Base-by-base conservation (phyloP, 2,797 vertebrate genomes). In the Philypnodon macrostomus region DNA sequence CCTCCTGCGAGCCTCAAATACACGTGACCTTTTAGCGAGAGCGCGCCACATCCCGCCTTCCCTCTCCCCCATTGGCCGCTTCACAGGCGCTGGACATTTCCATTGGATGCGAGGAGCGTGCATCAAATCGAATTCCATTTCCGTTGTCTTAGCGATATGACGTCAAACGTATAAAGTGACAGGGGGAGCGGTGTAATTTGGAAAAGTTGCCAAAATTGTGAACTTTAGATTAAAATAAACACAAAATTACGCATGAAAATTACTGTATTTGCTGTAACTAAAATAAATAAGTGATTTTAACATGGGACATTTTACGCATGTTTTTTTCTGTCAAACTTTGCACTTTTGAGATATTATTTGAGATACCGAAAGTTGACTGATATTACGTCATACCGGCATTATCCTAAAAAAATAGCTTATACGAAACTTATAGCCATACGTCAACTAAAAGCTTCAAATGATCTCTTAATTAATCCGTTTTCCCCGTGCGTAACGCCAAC, bases 111-210 rank as follows among this genome's bases (percentile, higher is more conserved):
- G 1, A 12, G 9, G n/a, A 5, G 19, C 48, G 86, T 50, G 77
- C 47, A 15, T 87, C 47, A 60, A 30, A 39, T 16, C 40, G 33
- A 77, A 72, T 86, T 84, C 83, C 79, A 73, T 64, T 42, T 60
- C 70, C 69, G 80, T 83, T 84, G 83, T 87, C 71, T 77, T 77
- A 74, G 66, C 53, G 71, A 79, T 69, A 60, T 87, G 84, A 88
- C 88, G 87, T 89, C 83, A 88, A 76, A 82, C 39, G 69, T 79
- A 52, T 72, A 77, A 78, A 75, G 70, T 75, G 73, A 75, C 64
- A 63, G 56, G 57, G 52, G 59, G 47, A 56, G 50, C 24, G 19
- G 6, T 65, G 34, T 31, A 40, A 58, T 49, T 58, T 50, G 53
- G 44, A 19, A 63, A 72, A 33, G 33, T 58, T 3, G 35, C 8